These are phyloP conservation scores for Tipula lateralis DNA, from an alignment of 2,888 invertebrate genomes.

Conservation along the genomic window DNA sequence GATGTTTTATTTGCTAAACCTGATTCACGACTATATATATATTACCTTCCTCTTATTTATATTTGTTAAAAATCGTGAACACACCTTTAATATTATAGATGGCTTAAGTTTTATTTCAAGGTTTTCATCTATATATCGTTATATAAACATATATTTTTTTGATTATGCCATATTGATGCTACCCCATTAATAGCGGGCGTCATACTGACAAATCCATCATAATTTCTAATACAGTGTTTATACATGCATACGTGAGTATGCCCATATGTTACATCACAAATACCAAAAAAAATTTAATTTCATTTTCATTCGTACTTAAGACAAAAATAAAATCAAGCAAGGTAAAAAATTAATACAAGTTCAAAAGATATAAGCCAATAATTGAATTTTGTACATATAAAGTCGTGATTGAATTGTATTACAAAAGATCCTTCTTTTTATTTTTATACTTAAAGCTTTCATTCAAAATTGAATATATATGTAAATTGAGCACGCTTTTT, in stretches of 20 bases:
- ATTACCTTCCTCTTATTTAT: neutral
- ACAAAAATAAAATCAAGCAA: neutral
- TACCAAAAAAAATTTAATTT: neutral
- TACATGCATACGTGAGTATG: no score
- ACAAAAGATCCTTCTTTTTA: slow-evolving; percentile 12
- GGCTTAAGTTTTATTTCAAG: neutral
- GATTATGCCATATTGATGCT: neutral
- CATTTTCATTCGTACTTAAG: neutral
- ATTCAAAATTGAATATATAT: neutral
- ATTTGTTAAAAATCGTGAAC: neutral
- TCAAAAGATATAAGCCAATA: neutral
- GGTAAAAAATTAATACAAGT: neutral
- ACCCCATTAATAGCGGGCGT: neutral
- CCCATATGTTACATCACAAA: neutral
- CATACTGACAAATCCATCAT: neutral
- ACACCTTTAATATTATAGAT: neutral
- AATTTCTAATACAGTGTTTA: neutral
- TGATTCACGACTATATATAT: neutral
- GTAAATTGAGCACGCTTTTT: slow-evolving; percentile 24
- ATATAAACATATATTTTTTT: neutral
- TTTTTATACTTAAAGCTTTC: neutral
- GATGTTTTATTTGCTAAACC: neutral
- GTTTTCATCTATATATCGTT: neutral
- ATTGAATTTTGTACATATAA: neutral
- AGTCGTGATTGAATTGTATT: slow-evolving; percentile 14